Evolutionary conservation across 2,113 vertebrate genomes (phyloP).

Genomic region (Candoia aspera): DNA sequence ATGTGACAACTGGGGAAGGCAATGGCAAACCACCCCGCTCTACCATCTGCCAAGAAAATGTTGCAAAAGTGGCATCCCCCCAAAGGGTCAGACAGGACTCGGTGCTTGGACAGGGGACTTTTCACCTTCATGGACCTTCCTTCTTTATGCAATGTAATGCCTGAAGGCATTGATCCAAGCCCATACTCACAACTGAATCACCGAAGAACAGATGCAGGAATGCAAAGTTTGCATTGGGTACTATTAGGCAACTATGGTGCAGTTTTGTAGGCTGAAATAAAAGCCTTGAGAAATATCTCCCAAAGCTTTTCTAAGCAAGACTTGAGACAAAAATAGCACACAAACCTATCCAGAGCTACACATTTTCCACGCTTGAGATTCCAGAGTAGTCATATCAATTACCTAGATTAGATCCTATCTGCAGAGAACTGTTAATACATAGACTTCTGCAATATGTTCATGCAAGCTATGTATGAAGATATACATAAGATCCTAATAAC

Average conservation of each 20-base stretch:
- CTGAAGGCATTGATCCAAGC: background rate
- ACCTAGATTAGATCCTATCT: slow-evolving; percentile 6
- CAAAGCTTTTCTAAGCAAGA: slow-evolving; percentile 62
- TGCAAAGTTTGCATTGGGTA: background rate
- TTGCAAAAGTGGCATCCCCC: no score
- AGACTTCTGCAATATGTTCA: background rate
- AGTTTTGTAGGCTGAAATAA: slow-evolving; percentile 53
- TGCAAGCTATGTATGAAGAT: background rate
- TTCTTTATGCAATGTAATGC: background rate
- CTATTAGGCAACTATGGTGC: slow-evolving; percentile 50
- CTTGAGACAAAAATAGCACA: slow-evolving; percentile 59
- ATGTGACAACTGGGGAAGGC: no score
- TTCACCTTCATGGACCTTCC: no score
- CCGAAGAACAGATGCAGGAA: background rate
- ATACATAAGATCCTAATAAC: background rate
- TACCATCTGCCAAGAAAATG: no score
- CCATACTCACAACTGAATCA: background rate
- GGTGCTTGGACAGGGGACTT: no score
- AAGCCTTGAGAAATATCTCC: slow-evolving; percentile 48
- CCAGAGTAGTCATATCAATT: slow-evolving; percentile 48
- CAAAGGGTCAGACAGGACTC: no score
- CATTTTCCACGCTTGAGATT: slow-evolving; percentile 56
- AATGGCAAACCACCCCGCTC: no score
- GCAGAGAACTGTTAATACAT: background rate
- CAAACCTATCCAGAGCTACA: slow-evolving; percentile 36